Conservation (phyloP, 2,888 invertebrate genomes). For the Aphidoletes aphidimyza region DNA sequence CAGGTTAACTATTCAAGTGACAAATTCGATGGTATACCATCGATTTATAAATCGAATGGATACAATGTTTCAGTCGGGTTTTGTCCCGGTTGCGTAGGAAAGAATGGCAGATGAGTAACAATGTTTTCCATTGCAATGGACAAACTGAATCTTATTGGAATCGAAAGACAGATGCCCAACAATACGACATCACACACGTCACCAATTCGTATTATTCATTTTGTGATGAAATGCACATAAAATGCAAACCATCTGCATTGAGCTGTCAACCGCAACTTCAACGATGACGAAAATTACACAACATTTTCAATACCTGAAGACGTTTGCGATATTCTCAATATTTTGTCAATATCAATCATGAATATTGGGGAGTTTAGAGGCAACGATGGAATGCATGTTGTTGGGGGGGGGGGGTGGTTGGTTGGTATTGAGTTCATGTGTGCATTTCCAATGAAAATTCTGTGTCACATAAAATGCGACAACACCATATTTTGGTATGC, state of each 20-base stretch:
- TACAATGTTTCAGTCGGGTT: no score
- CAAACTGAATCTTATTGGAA: background rate
- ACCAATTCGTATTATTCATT: background rate
- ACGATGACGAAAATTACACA: background rate
- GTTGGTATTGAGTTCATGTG: background rate
- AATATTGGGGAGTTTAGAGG: background rate
- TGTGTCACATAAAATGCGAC: slow-evolving; percentile 47
- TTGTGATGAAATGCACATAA: background rate
- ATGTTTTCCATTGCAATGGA: no score
- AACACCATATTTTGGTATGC: background rate
- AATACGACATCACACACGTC: background rate
- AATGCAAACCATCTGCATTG: background rate
- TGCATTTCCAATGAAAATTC: slow-evolving; percentile 1
- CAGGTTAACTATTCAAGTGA: no score
- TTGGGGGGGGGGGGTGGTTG: no score
- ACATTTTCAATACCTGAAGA: background rate
- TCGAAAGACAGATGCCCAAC: background rate
- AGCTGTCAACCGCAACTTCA: slow-evolving; percentile 4
- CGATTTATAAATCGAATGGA: no score
- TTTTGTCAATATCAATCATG: slow-evolving; percentile 37
- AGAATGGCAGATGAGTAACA: no score
- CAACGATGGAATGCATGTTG: background rate
- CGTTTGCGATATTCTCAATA: background rate
- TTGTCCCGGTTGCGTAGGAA: no score
- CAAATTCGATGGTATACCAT: no score